Conservation (phyloP, 1,140 invertebrate species). For the Reticulitermes speratus region DNA sequence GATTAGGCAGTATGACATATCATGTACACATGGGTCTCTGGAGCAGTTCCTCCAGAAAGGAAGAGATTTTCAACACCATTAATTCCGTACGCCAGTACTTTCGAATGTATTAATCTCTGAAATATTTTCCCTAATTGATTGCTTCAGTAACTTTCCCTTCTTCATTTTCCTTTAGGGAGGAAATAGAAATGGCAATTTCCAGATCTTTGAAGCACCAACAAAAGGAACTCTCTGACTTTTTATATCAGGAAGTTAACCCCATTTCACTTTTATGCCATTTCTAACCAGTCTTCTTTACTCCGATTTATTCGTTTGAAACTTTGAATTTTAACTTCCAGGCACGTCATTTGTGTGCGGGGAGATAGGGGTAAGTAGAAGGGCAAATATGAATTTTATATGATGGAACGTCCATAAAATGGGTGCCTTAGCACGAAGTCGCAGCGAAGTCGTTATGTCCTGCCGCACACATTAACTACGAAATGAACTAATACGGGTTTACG, state of each 20-base stretch:
- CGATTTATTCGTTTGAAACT: background rate
- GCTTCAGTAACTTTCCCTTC: conserved; percentile 22
- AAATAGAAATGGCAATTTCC: background rate
- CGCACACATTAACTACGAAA: background rate
- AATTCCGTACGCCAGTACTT: conserved; percentile 28
- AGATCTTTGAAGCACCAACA: conserved; percentile 21
- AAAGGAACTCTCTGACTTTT: background rate
- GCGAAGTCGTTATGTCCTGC: conserved; percentile 1
- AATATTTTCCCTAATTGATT: conserved; percentile 34
- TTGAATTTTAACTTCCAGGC: conserved; percentile 11
- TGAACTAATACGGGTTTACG: conserved; percentile 15
- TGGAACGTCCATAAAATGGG: background rate
- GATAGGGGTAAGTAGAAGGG: background rate
- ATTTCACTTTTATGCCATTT: conserved; percentile 20
- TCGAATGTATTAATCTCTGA: conserved; percentile 31
- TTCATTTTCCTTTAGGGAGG: conserved; percentile 17
- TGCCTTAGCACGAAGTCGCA: background rate
- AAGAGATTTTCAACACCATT: conserved; percentile 32
- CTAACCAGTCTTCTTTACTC: background rate
- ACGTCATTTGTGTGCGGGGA: background rate
- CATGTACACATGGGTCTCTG: background rate
- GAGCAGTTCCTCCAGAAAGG: background rate
- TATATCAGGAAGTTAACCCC: conserved; percentile 27
- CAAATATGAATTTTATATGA: conserved; percentile 8
- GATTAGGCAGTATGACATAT: background rate